These are phyloP conservation scores for Lepisosteus oculatus DNA, from an alignment of 2,113 vertebrate genomes.

Conservation along the genomic window DNA sequence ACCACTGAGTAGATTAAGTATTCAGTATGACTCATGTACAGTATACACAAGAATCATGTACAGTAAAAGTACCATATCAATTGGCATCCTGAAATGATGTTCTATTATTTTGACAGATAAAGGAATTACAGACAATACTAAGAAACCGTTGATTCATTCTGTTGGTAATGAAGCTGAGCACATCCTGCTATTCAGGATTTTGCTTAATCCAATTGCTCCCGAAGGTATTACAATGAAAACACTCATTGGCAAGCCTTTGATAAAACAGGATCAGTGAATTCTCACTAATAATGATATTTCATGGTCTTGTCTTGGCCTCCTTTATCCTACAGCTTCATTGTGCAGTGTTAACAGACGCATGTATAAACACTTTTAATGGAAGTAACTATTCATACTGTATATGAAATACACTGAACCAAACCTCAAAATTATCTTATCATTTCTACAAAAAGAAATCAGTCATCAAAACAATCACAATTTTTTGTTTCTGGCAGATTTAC, in stretches of 20 bases:
- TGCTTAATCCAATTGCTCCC: conserved; percentile 35
- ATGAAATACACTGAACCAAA: too few species aligned
- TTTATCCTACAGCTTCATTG: neutral
- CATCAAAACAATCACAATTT: too few species aligned
- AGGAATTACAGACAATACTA: conserved; percentile 3
- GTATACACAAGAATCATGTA: neutral
- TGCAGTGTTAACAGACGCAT: neutral
- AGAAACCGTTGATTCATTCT: conserved; percentile 29
- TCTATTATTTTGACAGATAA: conserved; percentile 33
- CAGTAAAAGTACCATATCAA: conserved; percentile 44
- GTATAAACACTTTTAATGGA: neutral
- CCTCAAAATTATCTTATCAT: too few species aligned
- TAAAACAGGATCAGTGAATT: neutral
- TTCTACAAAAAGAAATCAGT: too few species aligned
- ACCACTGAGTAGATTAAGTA: neutral
- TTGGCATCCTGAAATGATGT: neutral
- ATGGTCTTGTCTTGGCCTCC: neutral
- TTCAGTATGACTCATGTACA: neutral
- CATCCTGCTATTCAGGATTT: conserved; percentile 17
- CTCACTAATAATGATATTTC: conserved; percentile 11
- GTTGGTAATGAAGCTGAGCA: conserved; percentile 23
- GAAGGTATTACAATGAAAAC: conserved; percentile 1
- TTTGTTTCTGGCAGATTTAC: too few species aligned
- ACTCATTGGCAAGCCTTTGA: conserved; percentile 42
- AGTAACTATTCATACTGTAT: neutral